These are phyloP conservation scores for Neodiprion virginianus DNA, from an alignment of 1,140 invertebrate species.

Conservation along the genomic window DNA sequence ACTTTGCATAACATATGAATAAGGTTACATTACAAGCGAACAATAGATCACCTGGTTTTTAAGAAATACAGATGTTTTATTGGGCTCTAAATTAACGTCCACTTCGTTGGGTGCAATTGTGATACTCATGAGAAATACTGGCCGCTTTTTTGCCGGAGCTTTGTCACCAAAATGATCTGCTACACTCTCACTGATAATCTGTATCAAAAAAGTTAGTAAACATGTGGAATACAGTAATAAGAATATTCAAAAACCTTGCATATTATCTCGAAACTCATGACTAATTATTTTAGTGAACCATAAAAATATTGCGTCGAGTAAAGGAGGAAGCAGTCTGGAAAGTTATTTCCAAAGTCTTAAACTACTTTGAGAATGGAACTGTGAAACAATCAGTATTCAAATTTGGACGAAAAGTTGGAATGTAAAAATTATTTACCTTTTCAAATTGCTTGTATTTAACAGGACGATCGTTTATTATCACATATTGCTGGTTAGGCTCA, in stretches of 20 bases:
- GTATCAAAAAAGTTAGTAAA: not conserved
- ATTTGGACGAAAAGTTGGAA: not conserved
- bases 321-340: no score
- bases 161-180: slow-evolving; percentile 41
- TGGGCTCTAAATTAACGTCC: slow-evolving; percentile 73
- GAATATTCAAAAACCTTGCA: slow-evolving; percentile 19
- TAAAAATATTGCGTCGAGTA: no score
- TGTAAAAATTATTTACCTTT: slow-evolving; percentile 56
- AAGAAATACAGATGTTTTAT: slow-evolving; percentile 68
- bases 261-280: slow-evolving; percentile 14
- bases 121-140: slow-evolving; percentile 59
- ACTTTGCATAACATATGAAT: no score
- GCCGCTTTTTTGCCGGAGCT: slow-evolving; percentile 50
- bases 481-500: slow-evolving; percentile 47
- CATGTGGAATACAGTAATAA: slow-evolving; percentile 21
- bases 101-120: slow-evolving; percentile 57
- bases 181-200: slow-evolving; percentile 56
- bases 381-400: not conserved
- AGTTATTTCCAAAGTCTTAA: no score
- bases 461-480: slow-evolving; percentile 68
- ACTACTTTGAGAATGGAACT: no score
- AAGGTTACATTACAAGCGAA: no score
- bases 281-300: not conserved
- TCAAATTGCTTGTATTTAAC: slow-evolving; percentile 65
- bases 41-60: slow-evolving; percentile 54